phyloP scores from a whole-genome alignment of 2,113 vertebrate genomes.

The Scopus umbretta region DNA sequence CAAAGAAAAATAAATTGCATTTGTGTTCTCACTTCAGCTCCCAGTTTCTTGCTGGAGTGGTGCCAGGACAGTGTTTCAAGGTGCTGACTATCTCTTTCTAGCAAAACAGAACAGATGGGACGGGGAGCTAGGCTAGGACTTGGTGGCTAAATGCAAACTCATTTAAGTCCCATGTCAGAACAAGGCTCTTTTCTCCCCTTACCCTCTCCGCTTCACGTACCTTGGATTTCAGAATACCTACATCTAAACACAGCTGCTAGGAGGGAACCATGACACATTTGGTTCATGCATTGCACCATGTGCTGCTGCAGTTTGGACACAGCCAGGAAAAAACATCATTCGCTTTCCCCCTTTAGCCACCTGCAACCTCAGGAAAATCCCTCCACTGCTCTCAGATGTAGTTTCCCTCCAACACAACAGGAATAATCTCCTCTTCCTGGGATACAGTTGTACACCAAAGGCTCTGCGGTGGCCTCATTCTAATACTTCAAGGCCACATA shows the following conservation, averaged over 20 bases:
- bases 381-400: not conserved
- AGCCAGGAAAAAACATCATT: not conserved
- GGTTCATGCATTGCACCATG: rapidly evolving
- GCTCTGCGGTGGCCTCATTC: not conserved
- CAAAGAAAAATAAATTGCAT: conserved; percentile 58
- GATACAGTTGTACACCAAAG: not conserved
- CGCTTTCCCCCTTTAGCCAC: not conserved
- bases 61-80: conserved; percentile 33
- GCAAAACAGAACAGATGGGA: conserved; percentile 5
- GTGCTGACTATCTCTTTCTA: conserved; percentile 45
- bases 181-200: not conserved
- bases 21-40: conserved; percentile 55
- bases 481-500: not conserved
- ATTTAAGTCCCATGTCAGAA: not conserved
- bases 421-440: not conserved
- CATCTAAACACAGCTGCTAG: not conserved
- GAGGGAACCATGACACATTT: not conserved
- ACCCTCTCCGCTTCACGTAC: not conserved
- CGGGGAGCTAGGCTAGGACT: not conserved
- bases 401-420: not conserved
- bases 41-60: conserved; percentile 4
- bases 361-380: not conserved
- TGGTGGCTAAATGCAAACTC: not conserved
- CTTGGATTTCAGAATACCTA: not conserved
- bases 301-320: not conserved